Percentiles rank a stretch among this genome's conserved stretches.
Evolutionary conservation across 1,140 invertebrate genomes (phyloP).

Genomic region (Lycorma delicatula): DNA sequence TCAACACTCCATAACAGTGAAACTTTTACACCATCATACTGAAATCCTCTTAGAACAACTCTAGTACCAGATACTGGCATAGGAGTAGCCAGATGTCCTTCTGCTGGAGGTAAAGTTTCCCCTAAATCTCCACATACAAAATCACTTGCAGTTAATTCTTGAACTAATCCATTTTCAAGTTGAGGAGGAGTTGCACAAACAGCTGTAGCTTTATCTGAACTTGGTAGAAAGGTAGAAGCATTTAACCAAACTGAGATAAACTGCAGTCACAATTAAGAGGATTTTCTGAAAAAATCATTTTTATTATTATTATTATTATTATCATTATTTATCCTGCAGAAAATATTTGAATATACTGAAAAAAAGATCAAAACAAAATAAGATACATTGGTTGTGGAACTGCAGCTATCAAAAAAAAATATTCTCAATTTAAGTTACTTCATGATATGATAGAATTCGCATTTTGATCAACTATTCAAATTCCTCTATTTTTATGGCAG

Average conservation of each 20-base stretch:
- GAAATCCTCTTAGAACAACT: constrained; percentile 30
- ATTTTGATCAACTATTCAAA: too few species aligned
- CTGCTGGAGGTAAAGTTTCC: constrained; percentile 38
- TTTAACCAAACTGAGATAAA: constrained; percentile 69
- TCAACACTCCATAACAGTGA: constrained; percentile 41
- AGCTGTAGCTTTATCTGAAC: constrained; percentile 56
- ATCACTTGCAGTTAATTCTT: constrained; percentile 54
- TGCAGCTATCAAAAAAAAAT: too few species aligned
- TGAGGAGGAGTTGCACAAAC: constrained; percentile 73
- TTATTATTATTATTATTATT: background rate
- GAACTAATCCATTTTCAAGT: constrained; percentile 65
- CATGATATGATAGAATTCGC: too few species aligned
- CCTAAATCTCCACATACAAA: constrained; percentile 52
- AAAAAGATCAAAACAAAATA: too few species aligned
- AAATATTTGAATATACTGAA: too few species aligned
- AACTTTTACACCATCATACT: constrained; percentile 33
- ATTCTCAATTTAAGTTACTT: too few species aligned
- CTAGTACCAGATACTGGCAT: constrained; percentile 29
- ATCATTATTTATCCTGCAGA: too few species aligned
- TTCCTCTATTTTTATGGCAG: too few species aligned
- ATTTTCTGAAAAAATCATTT: constrained; percentile 54
- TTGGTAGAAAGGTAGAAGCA: constrained; percentile 48
- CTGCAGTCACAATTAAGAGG: constrained; percentile 79
- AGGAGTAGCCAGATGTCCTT: constrained; percentile 40
- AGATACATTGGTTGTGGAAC: too few species aligned